Evolutionary conservation across 2,797 vertebrate genomes (phyloP).

Genomic region (Sebastes glaucus): DNA sequence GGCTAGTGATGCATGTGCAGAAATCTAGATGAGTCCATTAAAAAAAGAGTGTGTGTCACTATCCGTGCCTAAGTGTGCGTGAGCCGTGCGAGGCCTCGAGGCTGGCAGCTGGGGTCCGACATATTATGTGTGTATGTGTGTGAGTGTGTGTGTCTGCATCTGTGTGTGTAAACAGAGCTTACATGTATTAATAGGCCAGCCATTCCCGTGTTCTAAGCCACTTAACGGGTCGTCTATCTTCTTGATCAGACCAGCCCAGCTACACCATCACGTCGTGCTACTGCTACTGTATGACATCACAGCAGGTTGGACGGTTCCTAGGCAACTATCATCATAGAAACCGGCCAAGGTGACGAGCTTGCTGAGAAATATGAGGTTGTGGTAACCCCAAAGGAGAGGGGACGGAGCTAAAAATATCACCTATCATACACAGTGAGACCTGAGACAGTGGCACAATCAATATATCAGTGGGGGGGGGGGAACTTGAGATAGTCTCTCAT

Average conservation of each 20-base stretch:
- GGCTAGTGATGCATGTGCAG: constrained; percentile 42
- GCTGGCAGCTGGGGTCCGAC: constrained; percentile 42
- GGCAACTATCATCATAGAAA: constrained; percentile 89
- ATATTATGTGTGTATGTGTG: neutral
- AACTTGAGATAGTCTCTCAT: constrained; percentile 45
- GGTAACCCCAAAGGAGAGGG: constrained; percentile 52
- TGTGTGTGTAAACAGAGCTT: constrained; percentile 73
- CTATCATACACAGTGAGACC: constrained; percentile 27
- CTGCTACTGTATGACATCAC: constrained; percentile 81
- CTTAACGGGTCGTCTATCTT: constrained; percentile 69
- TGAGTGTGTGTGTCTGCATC: constrained; percentile 5
- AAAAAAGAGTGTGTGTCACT: constrained; percentile 35
- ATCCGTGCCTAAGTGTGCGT: constrained; percentile 37
- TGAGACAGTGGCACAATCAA: constrained; percentile 26
- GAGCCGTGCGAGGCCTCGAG: constrained; percentile 25
- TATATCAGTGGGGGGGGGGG: neutral
- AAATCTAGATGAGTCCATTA: constrained; percentile 42
- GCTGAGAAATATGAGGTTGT: constrained; percentile 60
- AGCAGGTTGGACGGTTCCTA: constrained; percentile 82
- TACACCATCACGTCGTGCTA: constrained; percentile 67
- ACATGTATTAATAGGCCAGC: constrained; percentile 71
- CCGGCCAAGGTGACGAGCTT: constrained; percentile 28
- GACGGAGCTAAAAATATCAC: constrained; percentile 61
- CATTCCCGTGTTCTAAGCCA: constrained; percentile 73
- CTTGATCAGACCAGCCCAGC: constrained; percentile 64